Base-by-base conservation (phyloP, 30 jellyfish, hydroid and myxozoan species). In the Thelohanellus kitauei region DNA sequence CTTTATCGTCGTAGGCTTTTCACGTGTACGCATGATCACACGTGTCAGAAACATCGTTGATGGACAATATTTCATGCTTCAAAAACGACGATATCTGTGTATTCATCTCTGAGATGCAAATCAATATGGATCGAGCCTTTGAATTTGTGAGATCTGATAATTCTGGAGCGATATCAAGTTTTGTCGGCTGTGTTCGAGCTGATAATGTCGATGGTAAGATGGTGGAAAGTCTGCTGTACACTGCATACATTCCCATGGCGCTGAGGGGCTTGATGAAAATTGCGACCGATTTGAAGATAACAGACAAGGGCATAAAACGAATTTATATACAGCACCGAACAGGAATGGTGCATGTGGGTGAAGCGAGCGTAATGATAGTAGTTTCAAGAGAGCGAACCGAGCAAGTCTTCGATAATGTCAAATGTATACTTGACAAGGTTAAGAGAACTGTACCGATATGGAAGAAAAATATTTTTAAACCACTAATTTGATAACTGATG, bases 181-280 rank as follows among this genome's bases (percentile, higher is more conserved):
- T 71, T 50, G 43, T 55, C 43, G 91, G 91, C 15, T 54, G 87
- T 23, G 63, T 87, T n/a, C 44, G 91, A 43, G 58, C n/a, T n/a
- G n/a, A 60, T 35, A n/a, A 47, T 6, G 61, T 71, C 38, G 47
- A 71, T 15, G 56, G 34, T 14, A 60, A 50, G 27, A 49, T 29
- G 5, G 91, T 71, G 8, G n/a, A 21, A 1, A 61, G 48, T 25
- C 63, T 71, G 17, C 54, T 50, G 17, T 71, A 71, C 30, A 87
- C 61, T 40, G 91, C 91, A 1, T 71, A 71, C 34, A 64, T 60
- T 40, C 75, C 87, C 2, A 71, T 71, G 91, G 91, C 91, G 6
- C 14, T 48, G 21, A 71, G 50, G 19, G 87, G 63, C 47, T 20
- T 71, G 24, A 33, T 22, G 31, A 50, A 61, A 23, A 42, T 71